A percentile compares a stretch with the other conserved stretches of the same genome.
phyloP scores from a whole-genome alignment of 2,797 vertebrate species.

The Scyliorhinus canicula region DNA sequence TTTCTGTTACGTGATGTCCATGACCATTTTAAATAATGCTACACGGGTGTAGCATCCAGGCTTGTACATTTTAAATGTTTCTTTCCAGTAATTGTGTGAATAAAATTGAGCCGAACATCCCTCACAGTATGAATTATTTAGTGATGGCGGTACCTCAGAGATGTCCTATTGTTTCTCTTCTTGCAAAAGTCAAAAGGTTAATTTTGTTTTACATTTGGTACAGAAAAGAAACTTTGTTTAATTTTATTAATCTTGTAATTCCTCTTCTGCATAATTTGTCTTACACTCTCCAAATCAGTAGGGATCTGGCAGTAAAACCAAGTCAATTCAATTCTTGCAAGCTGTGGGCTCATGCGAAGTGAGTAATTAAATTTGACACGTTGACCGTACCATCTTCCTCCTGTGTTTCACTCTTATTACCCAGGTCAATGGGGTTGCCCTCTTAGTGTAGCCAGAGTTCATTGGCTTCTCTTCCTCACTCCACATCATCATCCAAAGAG shows the following conservation, averaged over 20 bases:
- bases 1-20: not conserved
- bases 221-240: constrained; percentile 4
- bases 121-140: constrained; percentile 11
- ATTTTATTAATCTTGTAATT: constrained; percentile 19
- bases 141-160: not conserved
- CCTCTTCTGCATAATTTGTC: not conserved
- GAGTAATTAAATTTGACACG: not conserved
- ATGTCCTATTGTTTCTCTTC: not conserved
- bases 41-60: not conserved
- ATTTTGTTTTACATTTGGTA: not conserved
- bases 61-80: not conserved
- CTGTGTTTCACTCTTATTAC: not conserved
- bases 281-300: not conserved
- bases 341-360: not conserved
- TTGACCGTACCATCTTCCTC: not conserved
- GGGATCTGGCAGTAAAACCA: not conserved
- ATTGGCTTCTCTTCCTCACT: not conserved
- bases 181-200: constrained; percentile 30
- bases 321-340: not conserved
- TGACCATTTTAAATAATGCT: not conserved
- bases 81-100: not conserved
- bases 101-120: not conserved
- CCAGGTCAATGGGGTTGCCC: not conserved
- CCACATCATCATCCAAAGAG: not conserved
- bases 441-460: not conserved